Evolutionary conservation across 2,797 vertebrate species (phyloP).

Genomic region (Adrianichthys oophorus): DNA sequence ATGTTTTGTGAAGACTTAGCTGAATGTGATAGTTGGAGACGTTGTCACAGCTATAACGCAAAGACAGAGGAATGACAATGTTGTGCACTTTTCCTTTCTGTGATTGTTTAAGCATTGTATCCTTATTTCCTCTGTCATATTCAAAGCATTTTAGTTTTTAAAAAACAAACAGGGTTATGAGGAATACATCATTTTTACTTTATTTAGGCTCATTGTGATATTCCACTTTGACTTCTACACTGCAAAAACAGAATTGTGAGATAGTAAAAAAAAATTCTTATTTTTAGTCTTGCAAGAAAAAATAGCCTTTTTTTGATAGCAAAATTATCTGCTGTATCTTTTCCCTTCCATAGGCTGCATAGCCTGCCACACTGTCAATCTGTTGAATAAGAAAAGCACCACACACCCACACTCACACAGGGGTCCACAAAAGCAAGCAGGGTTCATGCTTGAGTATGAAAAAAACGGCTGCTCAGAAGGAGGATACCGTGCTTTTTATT

Average conservation of each 20-base stretch:
- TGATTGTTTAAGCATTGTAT: slow-evolving; percentile 8
- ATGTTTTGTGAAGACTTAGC: slow-evolving; percentile 38
- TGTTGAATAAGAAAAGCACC: slow-evolving; percentile 27
- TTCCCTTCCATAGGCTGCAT: slow-evolving; percentile 31
- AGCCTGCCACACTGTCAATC: slow-evolving; percentile 49
- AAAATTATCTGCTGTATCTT: not conserved
- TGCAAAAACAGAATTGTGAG: too few species aligned
- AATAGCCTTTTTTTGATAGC: too few species aligned
- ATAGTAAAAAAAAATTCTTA: too few species aligned
- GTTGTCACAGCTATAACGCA: slow-evolving; percentile 30
- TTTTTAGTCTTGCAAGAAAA: too few species aligned
- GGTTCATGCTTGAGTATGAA: slow-evolving; percentile 19
- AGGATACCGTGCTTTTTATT: too few species aligned
- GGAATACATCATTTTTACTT: too few species aligned
- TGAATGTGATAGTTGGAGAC: slow-evolving; percentile 57
- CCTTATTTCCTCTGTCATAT: not conserved
- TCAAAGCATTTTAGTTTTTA: too few species aligned
- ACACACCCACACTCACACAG: slow-evolving; percentile 13
- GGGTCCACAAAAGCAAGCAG: slow-evolving; percentile 25
- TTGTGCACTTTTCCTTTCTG: not conserved
- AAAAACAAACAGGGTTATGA: too few species aligned
- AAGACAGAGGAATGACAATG: slow-evolving; percentile 24
- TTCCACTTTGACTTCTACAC: too few species aligned
- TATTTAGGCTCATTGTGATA: too few species aligned
- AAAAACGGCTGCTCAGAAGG: too few species aligned